Base-by-base conservation (phyloP, 2,797 vertebrate species). In the Oceanodroma leucorhoa region DNA sequence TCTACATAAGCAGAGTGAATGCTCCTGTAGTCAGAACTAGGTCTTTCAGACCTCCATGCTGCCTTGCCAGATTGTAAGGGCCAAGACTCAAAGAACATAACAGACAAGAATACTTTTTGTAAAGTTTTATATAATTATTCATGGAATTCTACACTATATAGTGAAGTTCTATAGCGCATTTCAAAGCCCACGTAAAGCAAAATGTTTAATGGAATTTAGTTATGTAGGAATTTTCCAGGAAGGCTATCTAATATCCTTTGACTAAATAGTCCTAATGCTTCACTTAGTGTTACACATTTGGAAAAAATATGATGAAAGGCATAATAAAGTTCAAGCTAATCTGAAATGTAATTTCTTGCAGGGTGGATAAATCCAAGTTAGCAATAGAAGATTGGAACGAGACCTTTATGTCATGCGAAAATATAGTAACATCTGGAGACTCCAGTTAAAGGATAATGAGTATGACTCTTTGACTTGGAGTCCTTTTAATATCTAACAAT, bases 401-500 rank as follows among this genome's bases (percentile, higher is more conserved):
- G 66, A 79, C 66, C 77, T 94, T 82, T 89, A 69, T 82, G 70
- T 84, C 77, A 76, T 53, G 13, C 79, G 66, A 84, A 94, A 91
- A 92, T 91, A 94, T 8, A 67, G 57, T 78, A 90, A 91, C 70
- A 87, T 91, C 55, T 90, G 85, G 85, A 82, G 43, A 89, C 34
- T 90, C 36, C 40, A 84, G 50, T 92, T 78, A 90, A 77, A 84
- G 21, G n/a, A 65, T 90, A 92, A 95, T 88, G 79, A 94, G 22
- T 53, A 87, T 45, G 62, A 81, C 58, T 89, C 32, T 67, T 23
- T 75, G 65, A 89, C 50, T 95, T 71, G 46, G 26, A 89, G 27
- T 87, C 23, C 32, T 83, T 90, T 91, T 75, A 88, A 86, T 91
- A 91, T 79, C 83, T 90, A 96, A 87, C 65, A 91, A 91, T 94